Conservation (phyloP, 37 sponge, comb jelly and placozoan genomes). For the Haliclona indistincta region DNA sequence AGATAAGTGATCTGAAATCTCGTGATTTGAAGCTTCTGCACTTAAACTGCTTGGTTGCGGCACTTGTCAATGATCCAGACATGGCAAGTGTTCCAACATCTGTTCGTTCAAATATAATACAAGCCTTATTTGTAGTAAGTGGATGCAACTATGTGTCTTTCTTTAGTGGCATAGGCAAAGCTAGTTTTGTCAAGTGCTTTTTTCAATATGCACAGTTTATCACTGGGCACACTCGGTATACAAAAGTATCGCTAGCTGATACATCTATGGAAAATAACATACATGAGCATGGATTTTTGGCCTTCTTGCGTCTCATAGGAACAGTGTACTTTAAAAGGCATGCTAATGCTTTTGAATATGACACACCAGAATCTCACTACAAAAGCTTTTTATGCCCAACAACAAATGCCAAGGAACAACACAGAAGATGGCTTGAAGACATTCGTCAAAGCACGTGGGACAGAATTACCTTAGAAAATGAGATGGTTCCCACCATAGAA, state of each 20-base stretch:
- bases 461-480: slow-evolving; percentile 12
- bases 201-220: slow-evolving; percentile 23
- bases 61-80: slow-evolving; percentile 27
- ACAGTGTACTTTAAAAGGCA: slow-evolving; percentile 24
- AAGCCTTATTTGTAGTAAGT: background rate
- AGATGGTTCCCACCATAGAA: slow-evolving; percentile 1
- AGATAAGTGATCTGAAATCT: background rate
- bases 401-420: background rate
- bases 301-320: slow-evolving; percentile 15
- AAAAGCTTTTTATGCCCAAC: background rate
- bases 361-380: background rate
- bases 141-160: slow-evolving; percentile 28
- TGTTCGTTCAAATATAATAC: background rate
- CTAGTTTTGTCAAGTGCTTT: slow-evolving; percentile 4
- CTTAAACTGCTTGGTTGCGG: background rate
- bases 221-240: background rate
- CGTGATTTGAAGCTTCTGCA: background rate
- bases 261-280: background rate
- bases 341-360: slow-evolving; percentile 10
- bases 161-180: slow-evolving; percentile 25
- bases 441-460: slow-evolving; percentile 11
- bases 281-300: background rate
- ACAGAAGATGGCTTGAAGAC: background rate
- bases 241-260: slow-evolving; percentile 10
- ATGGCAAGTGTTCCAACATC: background rate